Percentiles rank a stretch among this genome's conserved stretches.
Evolutionary conservation across 92 coral and sea anemone genomes (phyloP).

Genomic region (Diadumene lineata): DNA sequence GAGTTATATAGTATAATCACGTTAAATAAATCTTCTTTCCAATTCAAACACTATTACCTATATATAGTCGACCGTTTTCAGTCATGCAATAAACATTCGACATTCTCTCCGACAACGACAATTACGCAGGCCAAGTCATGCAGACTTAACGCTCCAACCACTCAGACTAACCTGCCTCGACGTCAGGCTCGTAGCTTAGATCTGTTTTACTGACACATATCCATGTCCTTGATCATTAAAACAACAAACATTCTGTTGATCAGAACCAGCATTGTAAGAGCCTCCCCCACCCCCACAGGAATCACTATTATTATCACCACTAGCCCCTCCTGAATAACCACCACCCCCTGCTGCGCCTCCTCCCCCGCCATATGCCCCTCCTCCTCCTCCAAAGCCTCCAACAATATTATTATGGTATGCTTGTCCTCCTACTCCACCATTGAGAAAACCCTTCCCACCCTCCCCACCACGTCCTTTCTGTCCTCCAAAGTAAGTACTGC

Average conservation of each 20-base stretch:
- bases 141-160: no score
- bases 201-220: slow-evolving; percentile 4
- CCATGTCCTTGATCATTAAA: slow-evolving; percentile 34
- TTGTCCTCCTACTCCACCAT: slow-evolving; percentile 43
- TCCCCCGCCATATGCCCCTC: slow-evolving; percentile 10
- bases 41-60: no score
- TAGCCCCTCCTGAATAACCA: slow-evolving; percentile 50
- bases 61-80: no score
- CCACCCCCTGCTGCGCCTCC: slow-evolving; percentile 51
- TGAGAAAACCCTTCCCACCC: slow-evolving; percentile 53
- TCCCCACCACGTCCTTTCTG: slow-evolving; percentile 37
- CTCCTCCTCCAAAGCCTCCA: slow-evolving; percentile 53
- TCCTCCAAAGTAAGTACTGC: slow-evolving; percentile 43
- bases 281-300: slow-evolving; percentile 60
- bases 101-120: no score
- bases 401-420: not conserved
- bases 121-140: no score
- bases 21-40: no score
- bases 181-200: no score
- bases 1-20: no score
- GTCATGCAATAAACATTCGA: no score
- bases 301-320: slow-evolving; percentile 30
- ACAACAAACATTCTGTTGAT: slow-evolving; percentile 20
- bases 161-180: no score
- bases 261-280: slow-evolving; percentile 26